Evolutionary conservation across 2,113 vertebrate species (phyloP).

Genomic region (Muntiacus muntjak): DNA sequence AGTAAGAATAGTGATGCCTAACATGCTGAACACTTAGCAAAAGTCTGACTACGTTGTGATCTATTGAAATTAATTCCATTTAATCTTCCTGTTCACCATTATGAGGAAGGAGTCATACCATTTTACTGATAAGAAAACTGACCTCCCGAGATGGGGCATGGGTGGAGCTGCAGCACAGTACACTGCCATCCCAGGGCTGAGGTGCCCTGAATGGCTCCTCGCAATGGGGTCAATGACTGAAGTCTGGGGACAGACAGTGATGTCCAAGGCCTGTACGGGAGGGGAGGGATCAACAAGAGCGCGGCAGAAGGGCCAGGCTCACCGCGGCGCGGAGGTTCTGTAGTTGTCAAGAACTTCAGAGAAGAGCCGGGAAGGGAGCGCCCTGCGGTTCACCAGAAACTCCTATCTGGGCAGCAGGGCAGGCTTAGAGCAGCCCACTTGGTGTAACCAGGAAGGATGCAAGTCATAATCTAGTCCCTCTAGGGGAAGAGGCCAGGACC

Average conservation of each 20-base stretch:
- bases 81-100: background rate
- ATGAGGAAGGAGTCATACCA: too few species aligned
- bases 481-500: background rate
- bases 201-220: background rate
- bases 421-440: background rate
- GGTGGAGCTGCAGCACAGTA: fast-evolving
- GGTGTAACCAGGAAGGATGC: too few species aligned
- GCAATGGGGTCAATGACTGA: background rate
- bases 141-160: background rate
- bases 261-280: background rate
- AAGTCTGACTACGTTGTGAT: background rate
- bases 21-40: background rate
- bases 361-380: too few species aligned
- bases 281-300: fast-evolving
- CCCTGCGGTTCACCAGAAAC: background rate
- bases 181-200: too few species aligned
- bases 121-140: background rate
- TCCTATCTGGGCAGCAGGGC: fast-evolving
- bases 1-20: background rate
- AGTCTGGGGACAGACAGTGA: background rate
- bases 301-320: fast-evolving
- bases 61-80: background rate
- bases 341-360: fast-evolving
- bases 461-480: background rate
- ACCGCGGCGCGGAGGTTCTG: fast-evolving